Evolutionary conservation across 2,797 vertebrate species (phyloP).

Genomic region (Cynodonichthys magdalenae): DNA sequence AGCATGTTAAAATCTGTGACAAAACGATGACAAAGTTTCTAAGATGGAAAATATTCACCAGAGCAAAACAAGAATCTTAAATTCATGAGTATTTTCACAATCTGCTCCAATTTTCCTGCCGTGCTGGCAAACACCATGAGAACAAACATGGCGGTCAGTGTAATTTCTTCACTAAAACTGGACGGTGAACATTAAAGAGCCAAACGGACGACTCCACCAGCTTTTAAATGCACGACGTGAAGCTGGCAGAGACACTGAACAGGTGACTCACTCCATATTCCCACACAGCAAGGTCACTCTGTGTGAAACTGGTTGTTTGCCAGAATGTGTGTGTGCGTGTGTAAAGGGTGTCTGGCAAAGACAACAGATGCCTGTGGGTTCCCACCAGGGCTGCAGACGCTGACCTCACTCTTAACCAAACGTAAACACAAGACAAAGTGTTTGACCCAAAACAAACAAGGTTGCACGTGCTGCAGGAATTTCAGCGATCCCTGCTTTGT

Average conservation of each 20-base stretch:
- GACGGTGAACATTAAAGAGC: neutral
- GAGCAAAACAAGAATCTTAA: neutral
- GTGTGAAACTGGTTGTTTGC: slow-evolving; percentile 28
- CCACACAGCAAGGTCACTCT: slow-evolving; percentile 36
- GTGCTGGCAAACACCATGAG: neutral
- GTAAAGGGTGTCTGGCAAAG: slow-evolving; percentile 43
- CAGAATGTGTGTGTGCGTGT: slow-evolving; percentile 16
- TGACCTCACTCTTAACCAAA: slow-evolving; percentile 65
- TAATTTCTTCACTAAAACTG: slow-evolving; percentile 12
- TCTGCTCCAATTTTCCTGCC: too few species aligned
- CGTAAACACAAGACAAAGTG: slow-evolving; percentile 62
- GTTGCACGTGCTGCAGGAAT: slow-evolving; percentile 45
- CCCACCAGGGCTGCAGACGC: slow-evolving; percentile 58
- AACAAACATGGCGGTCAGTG: neutral
- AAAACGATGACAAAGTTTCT: neutral
- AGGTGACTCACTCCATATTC: slow-evolving; percentile 53
- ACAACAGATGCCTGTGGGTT: slow-evolving; percentile 66
- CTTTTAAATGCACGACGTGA: slow-evolving; percentile 15
- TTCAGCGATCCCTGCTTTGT: slow-evolving; percentile 14
- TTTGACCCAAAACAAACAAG: slow-evolving; percentile 63
- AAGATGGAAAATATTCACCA: neutral
- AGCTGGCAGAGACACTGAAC: slow-evolving; percentile 40
- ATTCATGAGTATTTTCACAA: neutral
- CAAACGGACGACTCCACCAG: slow-evolving; percentile 4
- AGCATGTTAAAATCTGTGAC: too few species aligned